A percentile compares a stretch with the other conserved stretches of the same genome.
These are phyloP conservation scores for Mustela lutreola DNA, from an alignment of 2,113 vertebrate species.

Conservation along the genomic window DNA sequence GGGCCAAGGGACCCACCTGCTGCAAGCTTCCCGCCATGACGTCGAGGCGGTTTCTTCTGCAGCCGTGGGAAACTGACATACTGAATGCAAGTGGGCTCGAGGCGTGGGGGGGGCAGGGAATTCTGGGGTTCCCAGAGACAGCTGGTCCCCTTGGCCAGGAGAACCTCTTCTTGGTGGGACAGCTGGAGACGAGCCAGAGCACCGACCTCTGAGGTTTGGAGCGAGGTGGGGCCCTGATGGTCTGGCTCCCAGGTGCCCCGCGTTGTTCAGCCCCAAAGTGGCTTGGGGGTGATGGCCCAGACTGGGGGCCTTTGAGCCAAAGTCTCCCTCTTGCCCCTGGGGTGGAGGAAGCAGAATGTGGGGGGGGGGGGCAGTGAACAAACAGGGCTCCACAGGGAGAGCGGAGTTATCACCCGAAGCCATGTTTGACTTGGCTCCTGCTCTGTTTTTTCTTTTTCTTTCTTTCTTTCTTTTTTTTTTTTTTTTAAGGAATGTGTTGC, in stretches of 20 bases:
- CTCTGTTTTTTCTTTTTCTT: background rate
- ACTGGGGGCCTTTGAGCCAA: background rate
- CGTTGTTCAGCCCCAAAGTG: background rate
- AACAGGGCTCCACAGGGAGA: background rate
- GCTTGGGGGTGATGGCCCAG: background rate
- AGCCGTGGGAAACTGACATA: background rate
- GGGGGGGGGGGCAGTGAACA: too few species aligned
- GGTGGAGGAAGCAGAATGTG: rapidly evolving
- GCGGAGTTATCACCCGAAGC: background rate
- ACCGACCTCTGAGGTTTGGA: background rate
- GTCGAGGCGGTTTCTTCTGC: background rate
- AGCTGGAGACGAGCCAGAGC: background rate
- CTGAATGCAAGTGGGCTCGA: background rate
- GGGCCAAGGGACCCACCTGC: rapidly evolving
- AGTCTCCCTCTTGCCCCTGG: background rate
- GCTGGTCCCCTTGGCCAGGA: background rate
- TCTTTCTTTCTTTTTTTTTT: background rate
- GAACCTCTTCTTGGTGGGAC: background rate
- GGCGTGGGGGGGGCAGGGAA: background rate
- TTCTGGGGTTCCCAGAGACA: background rate
- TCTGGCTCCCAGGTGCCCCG: background rate
- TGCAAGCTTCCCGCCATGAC: rapidly evolving
- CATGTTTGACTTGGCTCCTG: slow-evolving; percentile 15
- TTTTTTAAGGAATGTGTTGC: slow-evolving; percentile 52
- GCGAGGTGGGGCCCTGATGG: rapidly evolving